These are phyloP conservation scores for Urocitellus parryii DNA, from an alignment of 2,113 vertebrate species.

Conservation along the genomic window DNA sequence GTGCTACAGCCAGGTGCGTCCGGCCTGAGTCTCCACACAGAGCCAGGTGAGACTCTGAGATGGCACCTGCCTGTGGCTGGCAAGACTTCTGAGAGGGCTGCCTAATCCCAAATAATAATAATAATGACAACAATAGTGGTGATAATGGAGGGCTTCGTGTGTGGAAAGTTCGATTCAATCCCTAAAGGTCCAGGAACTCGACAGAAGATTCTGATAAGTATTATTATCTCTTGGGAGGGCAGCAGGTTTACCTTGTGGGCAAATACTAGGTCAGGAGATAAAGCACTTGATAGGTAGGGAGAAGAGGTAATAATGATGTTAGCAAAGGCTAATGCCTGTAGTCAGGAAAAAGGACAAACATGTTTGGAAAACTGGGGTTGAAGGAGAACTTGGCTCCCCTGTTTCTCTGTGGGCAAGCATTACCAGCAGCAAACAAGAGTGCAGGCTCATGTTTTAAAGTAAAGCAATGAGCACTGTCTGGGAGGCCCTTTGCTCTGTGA, in stretches of 20 bases:
- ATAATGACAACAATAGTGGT: slow-evolving; percentile 59
- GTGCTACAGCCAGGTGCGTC: slow-evolving; percentile 73
- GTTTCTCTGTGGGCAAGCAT: neutral
- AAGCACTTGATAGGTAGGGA: neutral
- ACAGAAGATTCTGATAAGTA: slow-evolving; percentile 61
- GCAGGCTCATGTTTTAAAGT: neutral
- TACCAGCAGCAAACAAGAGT: neutral
- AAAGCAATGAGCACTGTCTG: neutral
- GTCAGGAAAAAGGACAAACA: neutral
- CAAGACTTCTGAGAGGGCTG: slow-evolving; percentile 78
- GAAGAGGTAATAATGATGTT: neutral
- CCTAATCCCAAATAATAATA: slow-evolving; percentile 79
- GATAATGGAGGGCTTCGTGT: slow-evolving; percentile 76
- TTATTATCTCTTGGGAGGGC: slow-evolving; percentile 68
- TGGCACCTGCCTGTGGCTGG: slow-evolving; percentile 76
- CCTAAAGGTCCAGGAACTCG: slow-evolving; percentile 68
- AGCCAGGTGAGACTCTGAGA: slow-evolving; percentile 75
- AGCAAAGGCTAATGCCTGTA: neutral
- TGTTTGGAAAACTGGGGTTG: neutral
- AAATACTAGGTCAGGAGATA: neutral
- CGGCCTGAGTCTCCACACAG: slow-evolving; percentile 42
- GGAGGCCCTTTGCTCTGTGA: neutral
- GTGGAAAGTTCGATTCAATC: slow-evolving; percentile 16
- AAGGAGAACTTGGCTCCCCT: neutral
- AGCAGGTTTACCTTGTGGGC: slow-evolving; percentile 44